A percentile compares a stretch with the other conserved stretches of the same genome.
phyloP scores from a whole-genome alignment of 2,888 invertebrate genomes.

The Chymomyza fuscimana region DNA sequence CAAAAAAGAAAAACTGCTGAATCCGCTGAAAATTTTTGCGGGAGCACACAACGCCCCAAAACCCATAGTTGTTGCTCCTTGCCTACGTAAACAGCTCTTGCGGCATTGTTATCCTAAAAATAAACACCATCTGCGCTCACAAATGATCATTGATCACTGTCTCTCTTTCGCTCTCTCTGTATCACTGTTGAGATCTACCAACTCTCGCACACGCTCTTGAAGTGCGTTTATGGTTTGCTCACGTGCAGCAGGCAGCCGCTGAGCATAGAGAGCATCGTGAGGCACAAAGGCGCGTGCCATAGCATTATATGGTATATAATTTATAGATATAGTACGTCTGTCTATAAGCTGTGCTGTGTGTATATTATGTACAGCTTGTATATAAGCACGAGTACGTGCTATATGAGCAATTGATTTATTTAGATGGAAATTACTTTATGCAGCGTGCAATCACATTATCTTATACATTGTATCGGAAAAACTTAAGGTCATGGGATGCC shows the following conservation, averaged over 20 bases:
- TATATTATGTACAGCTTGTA: constrained; percentile 23
- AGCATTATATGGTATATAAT: constrained; percentile 8
- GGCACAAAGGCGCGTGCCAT: constrained; percentile 55
- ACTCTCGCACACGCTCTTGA: neutral
- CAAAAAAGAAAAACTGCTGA: constrained; percentile 39
- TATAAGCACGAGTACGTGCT: constrained; percentile 20
- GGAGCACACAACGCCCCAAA: constrained; percentile 35
- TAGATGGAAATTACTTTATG: constrained; percentile 36
- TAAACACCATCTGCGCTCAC: constrained; percentile 42
- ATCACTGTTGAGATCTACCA: neutral
- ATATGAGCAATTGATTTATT: constrained; percentile 58
- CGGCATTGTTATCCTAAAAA: constrained; percentile 70
- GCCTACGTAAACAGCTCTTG: constrained; percentile 34
- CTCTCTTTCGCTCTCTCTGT: constrained; percentile 20
- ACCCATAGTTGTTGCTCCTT: constrained; percentile 16
- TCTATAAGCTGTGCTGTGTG: constrained; percentile 6
- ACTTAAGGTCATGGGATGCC: neutral
- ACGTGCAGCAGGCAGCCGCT: constrained; percentile 44
- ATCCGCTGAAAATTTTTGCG: constrained; percentile 41
- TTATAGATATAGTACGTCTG: neutral
- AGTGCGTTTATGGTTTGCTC: constrained; percentile 37
- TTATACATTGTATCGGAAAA: neutral
- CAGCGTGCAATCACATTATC: constrained; percentile 16
- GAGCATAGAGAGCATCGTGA: constrained; percentile 30
- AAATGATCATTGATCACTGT: constrained; percentile 19